A percentile compares a stretch with the other conserved stretches of the same genome.
These are phyloP conservation scores for Chauna torquata DNA, from an alignment of 2,113 vertebrate species.

Conservation along the genomic window DNA sequence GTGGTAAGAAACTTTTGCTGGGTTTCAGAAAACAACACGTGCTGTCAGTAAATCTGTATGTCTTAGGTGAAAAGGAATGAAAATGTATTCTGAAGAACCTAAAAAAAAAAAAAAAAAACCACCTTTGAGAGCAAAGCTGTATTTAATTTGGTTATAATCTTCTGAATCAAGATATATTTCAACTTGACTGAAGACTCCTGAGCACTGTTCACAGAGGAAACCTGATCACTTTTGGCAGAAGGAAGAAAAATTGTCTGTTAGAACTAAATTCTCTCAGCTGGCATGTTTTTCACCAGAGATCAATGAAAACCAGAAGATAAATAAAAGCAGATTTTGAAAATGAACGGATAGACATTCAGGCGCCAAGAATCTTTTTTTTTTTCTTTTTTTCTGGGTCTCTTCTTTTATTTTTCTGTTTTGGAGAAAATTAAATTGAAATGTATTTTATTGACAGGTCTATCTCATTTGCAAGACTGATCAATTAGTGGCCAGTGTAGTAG, in stretches of 20 bases:
- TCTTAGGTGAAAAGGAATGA: constrained; percentile 1
- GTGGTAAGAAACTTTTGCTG: neutral
- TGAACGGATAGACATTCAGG: neutral
- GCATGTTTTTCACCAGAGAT: neutral
- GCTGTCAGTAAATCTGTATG: constrained; percentile 16
- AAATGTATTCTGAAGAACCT: neutral
- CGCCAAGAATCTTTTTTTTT: neutral
- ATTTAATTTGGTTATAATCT: constrained; percentile 25
- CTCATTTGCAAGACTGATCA: neutral
- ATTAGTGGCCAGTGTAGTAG: neutral
- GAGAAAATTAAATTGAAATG: neutral
- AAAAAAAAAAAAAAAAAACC: neutral
- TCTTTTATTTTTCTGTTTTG: neutral
- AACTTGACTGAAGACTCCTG: neutral
- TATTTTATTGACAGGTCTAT: neutral
- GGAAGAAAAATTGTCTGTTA: neutral
- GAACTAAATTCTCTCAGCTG: neutral
- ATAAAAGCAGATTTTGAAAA: constrained; percentile 35
- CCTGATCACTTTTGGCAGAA: constrained; percentile 21
- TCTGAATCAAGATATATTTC: neutral
- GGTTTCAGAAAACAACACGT: neutral
- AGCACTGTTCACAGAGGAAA: neutral
- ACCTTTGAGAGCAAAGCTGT: constrained; percentile 21
- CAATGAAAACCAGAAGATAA: neutral
- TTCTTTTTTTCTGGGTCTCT: neutral